Base-by-base conservation (phyloP, 2,113 vertebrate genomes). In the Peromyscus californicus region DNA sequence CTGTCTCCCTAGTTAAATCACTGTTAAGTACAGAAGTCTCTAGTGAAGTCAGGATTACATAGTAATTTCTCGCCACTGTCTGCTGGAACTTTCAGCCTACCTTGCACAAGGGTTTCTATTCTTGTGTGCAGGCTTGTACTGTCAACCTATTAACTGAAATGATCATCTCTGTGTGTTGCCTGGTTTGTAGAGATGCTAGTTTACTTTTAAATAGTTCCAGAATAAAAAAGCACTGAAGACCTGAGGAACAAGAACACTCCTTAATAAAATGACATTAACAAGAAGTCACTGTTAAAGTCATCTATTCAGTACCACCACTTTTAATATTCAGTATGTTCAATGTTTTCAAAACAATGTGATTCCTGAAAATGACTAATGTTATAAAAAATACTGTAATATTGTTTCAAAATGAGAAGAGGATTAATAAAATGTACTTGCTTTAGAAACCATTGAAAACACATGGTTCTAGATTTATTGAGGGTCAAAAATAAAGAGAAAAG, bases 361-460 rank as follows among this genome's bases (percentile, higher is more conserved):
- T 75, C 93, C 91, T 85, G 54, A 95, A 96, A 97, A 94, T 94
- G 33, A 86, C 75, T 87, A 51, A 95, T 75, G 59, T 86, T 89
- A 72, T n/a, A 85, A 92, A 91, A 91, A 78, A 29, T 54, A 84
- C 54, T 90, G 26, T 33, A 78, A 13, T 90, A 51, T 89, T 94
- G 59, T 94, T 97, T 76, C 87, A 90, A 70, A 95, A 86, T 61
- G 89, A 96, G 79, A 97, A 91, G 74, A 89, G 69, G 63, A 75
- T 82, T 84, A 92, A 84, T 86, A 92, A 95, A 95, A 74, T 79
- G 54, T 72, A 88, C 87, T 97, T 92, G 57, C 84, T 95, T 96
- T 95, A 88, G 65, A 96, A 97, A 65, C 84, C 75, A 97, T 87
- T 80, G 89, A 96, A 94, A 92, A 96, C 85, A 96, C n/a, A 45